Conservation (phyloP, 2,888 invertebrate species). For the Odontothrips loti region DNA sequence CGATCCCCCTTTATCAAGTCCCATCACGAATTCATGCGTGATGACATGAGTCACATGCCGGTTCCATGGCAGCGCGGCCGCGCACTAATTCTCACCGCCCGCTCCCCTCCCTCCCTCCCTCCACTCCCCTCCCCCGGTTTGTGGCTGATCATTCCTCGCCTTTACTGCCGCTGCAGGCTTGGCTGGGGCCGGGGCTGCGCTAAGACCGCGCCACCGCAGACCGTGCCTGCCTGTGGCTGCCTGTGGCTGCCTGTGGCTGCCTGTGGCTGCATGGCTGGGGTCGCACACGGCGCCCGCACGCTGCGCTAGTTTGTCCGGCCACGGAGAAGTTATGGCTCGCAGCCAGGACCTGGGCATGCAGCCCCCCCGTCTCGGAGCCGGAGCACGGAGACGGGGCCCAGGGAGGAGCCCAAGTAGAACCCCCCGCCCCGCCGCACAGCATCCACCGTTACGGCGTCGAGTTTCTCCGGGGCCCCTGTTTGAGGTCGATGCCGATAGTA, state of each 20-base stretch:
- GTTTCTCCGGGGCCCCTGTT: no score
- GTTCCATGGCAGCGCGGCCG: not conserved
- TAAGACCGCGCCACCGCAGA: no score
- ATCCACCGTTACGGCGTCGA: not conserved
- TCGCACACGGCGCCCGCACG: not conserved
- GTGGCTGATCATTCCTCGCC: conserved; percentile 15
- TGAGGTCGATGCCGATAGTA: no score
- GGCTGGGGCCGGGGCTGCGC: not conserved
- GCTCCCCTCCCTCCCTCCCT: not conserved
- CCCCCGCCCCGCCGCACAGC: not conserved
- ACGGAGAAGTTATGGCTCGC: conserved; percentile 9
- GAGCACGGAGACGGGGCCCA: not conserved
- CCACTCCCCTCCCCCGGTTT: not conserved
- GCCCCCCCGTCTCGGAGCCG: not conserved
- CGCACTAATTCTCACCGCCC: not conserved
- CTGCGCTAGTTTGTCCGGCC: conserved; percentile 13
- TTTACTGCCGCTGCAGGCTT: not conserved
- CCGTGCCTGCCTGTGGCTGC: no score
- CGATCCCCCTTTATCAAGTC: not conserved
- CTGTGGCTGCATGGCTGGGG: no score
- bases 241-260: no score
- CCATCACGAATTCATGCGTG: conserved; percentile 20
- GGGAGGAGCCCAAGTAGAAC: no score
- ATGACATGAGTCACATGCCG: conserved; percentile 16
- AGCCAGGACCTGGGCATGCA: not conserved